Evolutionary conservation across 2,888 invertebrate species (phyloP), one percentile per base, ranked within the genome.

Genomic region (Apocheima hispidaria): DNA sequence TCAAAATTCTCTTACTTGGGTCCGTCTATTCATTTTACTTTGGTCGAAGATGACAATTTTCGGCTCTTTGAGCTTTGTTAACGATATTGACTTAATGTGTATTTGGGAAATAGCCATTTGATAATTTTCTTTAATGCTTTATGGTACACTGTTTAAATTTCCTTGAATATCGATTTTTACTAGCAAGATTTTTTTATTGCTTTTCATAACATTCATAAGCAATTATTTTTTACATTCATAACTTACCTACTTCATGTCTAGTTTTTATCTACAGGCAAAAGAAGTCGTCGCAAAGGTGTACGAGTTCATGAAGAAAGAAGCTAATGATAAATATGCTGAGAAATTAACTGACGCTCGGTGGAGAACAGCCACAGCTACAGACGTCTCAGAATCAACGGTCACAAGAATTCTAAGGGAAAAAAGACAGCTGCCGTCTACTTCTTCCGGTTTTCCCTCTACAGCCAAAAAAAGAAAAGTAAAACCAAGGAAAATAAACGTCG

Each of bases 271-370:
- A 48, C 49, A 49, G 35, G 21, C 49, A 5, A 21, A 43, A 26
- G 35, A 57, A 50, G 18, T 57, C 14, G 18, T 57, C 26, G 40
- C 50, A 3, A 58, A 51, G n/a, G 58, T 51, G 10, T 44, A 58
- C 28, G 46, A 51, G 3, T 51, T 58, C 16, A 44, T 58, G 58
- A 58, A 58, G 16, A 46, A 50, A 50, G 36, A 50, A 38, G 20
- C n/a, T 2, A 21, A 21, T n/a, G 20, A 41, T 4, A 26, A 50
- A 26, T 16, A 38, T 26, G 10, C 26, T 6, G 51, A 55, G 41
- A 55, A 55, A 46, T n/a, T 55, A 35, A 63, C 43, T 16, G 58
- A 58, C 35, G 62, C 58, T n/a, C 58, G 58, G 26, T 63, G 58
- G 58, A 33, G 56, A 56, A 60, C 53, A 20, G 52, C 59, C n/a